Conservation (phyloP, 53 echinoderm and acorn worm species). For the Luidia sarsii region DNA sequence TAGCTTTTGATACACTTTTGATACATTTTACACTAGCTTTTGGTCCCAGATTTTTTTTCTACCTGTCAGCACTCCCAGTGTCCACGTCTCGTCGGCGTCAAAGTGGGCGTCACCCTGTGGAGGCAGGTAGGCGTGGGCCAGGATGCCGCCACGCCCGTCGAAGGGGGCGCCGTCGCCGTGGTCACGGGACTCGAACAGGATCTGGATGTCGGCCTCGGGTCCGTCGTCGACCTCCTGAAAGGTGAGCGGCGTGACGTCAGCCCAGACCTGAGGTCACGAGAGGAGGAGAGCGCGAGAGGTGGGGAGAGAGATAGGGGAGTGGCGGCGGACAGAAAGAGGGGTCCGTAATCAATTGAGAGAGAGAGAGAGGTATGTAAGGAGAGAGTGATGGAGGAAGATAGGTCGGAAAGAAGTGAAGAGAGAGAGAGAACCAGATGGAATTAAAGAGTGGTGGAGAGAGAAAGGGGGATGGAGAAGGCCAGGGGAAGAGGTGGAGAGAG, state of each 20-base stretch:
- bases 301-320: not conserved
- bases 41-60: too few relatives aligned
- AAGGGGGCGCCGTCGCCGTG: conserved; percentile 72
- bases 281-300: too few relatives aligned
- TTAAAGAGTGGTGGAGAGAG: too few relatives aligned
- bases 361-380: too few relatives aligned
- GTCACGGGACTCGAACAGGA: conserved; percentile 37
- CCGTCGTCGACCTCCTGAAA: conserved; percentile 59
- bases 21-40: too few relatives aligned
- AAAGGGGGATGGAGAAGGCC: too few relatives aligned
- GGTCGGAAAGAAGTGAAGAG: too few relatives aligned
- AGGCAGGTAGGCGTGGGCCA: conserved; percentile 77
- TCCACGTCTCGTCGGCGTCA: conserved; percentile 67
- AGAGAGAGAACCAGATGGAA: too few relatives aligned
- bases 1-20: too few relatives aligned
- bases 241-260: conserved; percentile 52
- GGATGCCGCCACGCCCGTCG: conserved; percentile 69
- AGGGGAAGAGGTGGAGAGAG: too few relatives aligned
- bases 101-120: conserved; percentile 64
- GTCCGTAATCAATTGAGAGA: too few relatives aligned
- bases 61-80: conserved; percentile 52
- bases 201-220: conserved; percentile 47
- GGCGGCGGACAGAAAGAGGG: not conserved
- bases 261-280: conserved; percentile 86
- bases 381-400: too few relatives aligned